Percentiles rank a stretch among this genome's conserved stretches.
Conservation (phyloP, 1,140 invertebrate genomes). For the Bombus cullumanus region DNA sequence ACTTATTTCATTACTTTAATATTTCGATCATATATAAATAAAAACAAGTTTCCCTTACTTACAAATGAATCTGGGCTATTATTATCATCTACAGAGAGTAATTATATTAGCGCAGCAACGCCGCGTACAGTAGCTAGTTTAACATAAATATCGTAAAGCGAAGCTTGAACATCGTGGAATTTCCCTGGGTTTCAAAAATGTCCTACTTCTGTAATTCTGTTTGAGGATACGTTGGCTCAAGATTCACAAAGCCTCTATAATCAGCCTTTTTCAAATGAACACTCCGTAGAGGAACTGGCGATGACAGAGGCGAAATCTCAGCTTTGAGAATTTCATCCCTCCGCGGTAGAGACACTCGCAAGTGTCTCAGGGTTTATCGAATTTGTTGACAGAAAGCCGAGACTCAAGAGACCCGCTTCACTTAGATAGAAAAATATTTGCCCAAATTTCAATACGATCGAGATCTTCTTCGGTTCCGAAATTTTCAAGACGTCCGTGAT, state of each 20-base stretch:
- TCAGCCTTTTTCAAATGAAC: neutral
- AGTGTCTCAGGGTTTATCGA: neutral
- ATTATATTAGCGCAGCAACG: no score
- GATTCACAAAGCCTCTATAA: neutral
- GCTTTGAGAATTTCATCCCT: neutral
- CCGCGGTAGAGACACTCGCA: neutral
- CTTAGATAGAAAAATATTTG: no score
- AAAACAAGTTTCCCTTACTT: no score
- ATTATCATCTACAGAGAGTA: no score
- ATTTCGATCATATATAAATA: no score
- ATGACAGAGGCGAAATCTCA: neutral
- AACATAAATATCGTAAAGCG: neutral
- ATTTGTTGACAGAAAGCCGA: neutral
- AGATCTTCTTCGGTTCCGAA: neutral
- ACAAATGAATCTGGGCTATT: no score
- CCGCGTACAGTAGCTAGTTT: neutral
- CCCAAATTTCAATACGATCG: no score
- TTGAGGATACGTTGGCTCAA: neutral
- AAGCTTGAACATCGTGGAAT: no score
- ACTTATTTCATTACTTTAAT: no score
- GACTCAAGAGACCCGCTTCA: no score
- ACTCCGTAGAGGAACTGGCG: neutral
- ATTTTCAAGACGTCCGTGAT: accelerated
- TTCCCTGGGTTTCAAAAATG: neutral
- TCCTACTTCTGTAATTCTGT: neutral